Evolutionary conservation across 2,113 vertebrate genomes (phyloP), one percentile per base, ranked within the genome.

Genomic region (Tyrannus savana): DNA sequence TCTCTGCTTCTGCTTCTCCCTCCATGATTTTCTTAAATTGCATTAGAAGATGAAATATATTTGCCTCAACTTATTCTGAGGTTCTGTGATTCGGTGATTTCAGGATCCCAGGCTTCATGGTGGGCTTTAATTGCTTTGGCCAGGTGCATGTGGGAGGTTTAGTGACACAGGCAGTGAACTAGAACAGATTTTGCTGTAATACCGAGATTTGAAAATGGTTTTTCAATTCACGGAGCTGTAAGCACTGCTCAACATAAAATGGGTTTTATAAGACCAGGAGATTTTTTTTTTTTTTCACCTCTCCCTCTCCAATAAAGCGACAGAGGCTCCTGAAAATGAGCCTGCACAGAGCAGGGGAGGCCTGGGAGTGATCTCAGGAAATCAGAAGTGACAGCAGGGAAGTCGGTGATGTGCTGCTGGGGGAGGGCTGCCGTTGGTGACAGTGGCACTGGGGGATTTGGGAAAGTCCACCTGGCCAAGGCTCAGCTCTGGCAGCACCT

Each of bases 141-240:
- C 86, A 71, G 85, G 55, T 47, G 42, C 66, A 44, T 8, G 2
- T 33, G 8, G 12, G 71, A 86, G 80, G 67, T 93, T 90, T 63
- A 88, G 82, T 88, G 96, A 41, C 95, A 93, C 75, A 74, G 33
- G 72, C 93, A 81, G 59, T 16, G 15, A 92, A 93, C 79, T 82
- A 93, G 87, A 76, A 71, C 4, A 10, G 72, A 93, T 90, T 95
- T 93, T 37, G 55, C 72, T 94, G 75, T 81, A 92, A 90, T 77
- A 59, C 79, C 31, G 39, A 92, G 67, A 88, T 91, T 95, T 95
- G 35, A 60, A 87, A 85, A n/a, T 11, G 4, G 4, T 52, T 95
- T 94, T 94, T 86, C 95, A 92, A 92, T 96, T 94, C 82, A 92
- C 84, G 92, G 83, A 93, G 90, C 82, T 92, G 91, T 88, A 74